Evolutionary conservation across 1,140 invertebrate species (phyloP), one percentile per base, ranked within the genome.

Genomic region (Colletes latitarsis): DNA sequence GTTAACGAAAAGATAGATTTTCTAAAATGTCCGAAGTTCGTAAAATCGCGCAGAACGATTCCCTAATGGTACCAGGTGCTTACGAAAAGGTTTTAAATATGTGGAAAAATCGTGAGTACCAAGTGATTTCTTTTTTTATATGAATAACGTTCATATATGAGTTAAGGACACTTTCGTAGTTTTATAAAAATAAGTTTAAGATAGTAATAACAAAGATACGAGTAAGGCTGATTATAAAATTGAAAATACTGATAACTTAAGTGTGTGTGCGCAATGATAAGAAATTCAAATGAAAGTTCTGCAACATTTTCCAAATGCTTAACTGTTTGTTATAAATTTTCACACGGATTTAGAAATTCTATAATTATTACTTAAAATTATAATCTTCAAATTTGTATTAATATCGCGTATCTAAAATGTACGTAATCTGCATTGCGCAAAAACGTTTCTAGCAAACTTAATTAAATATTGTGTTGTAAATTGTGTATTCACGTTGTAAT

Each of bases 101-200:
- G 12, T 89, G 88, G 88, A 81, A 88, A 82, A 84, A 84, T 88
- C 88, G 88, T 89, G 76, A 89, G 88, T 89, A 73, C 12, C 10
- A 21, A 41, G 41, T 53, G 30, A 62, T 68, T 76, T 21, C 21
- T 43, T 3, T 52, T 6, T 30, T 73, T n/a, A 5, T 53, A 17
- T 30, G 3, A 21, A 39, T 30, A 52, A 53, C 17, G 39, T 39
- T 30, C 3, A 6, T 15, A 68, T 17, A 8, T 17, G 17, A 69
- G 0, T 53, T 39, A 30, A 53, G 30, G 0, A 30, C 30, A 52
- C 21, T 46, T 15, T 43, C 8, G 39, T 41, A 6, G 52, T 53
- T 43, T 43, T 43, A 43, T 53, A 53, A 53, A 6, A 57, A 15
- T 57, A 57, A 30, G 30, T 30, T 30, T 57, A n/a, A 57, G 5